Percentiles rank a stretch among this genome's conserved stretches.
These are phyloP conservation scores for Ichneumoninae sp. DNA, from an alignment of 2,888 invertebrate species.

Conservation along the genomic window DNA sequence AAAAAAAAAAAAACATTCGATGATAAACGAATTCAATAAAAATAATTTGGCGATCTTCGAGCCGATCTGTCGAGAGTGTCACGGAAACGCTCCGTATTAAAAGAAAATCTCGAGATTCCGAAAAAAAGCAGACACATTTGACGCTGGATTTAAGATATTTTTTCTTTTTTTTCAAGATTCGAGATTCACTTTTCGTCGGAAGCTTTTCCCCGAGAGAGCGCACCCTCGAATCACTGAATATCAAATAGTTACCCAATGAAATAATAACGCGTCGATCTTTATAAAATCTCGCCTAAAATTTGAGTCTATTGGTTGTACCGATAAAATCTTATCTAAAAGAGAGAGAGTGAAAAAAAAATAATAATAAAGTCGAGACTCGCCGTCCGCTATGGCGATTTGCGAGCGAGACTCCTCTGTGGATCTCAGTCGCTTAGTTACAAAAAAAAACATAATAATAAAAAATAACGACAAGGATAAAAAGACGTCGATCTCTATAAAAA, in stretches of 20 bases:
- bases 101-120: conserved; percentile 50
- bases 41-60: conserved; percentile 25
- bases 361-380: conserved; percentile 5
- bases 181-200: conserved; percentile 48
- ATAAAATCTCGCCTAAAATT: conserved; percentile 45
- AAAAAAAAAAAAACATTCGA: conserved; percentile 26
- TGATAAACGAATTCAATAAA: conserved; percentile 30
- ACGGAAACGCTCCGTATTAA: conserved; percentile 52
- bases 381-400: conserved; percentile 37
- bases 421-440: conserved; percentile 29
- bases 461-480: conserved; percentile 45
- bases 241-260: conserved; percentile 28
- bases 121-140: not conserved
- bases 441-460: conserved; percentile 36
- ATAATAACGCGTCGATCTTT: conserved; percentile 33
- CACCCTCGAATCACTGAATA: conserved; percentile 26
- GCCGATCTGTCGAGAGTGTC: conserved; percentile 22
- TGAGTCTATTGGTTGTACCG: conserved; percentile 35
- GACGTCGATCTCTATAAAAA: conserved; percentile 42
- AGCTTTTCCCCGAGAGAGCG: conserved; percentile 19
- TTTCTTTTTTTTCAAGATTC: conserved; percentile 8
- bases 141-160: not conserved
- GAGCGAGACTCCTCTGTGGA: conserved; percentile 17
- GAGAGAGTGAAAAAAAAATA: conserved; percentile 21
- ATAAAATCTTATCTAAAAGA: conserved; percentile 44